Base-by-base conservation (phyloP, 2,888 invertebrate genomes). In the Synanthedon myopaeformis region DNA sequence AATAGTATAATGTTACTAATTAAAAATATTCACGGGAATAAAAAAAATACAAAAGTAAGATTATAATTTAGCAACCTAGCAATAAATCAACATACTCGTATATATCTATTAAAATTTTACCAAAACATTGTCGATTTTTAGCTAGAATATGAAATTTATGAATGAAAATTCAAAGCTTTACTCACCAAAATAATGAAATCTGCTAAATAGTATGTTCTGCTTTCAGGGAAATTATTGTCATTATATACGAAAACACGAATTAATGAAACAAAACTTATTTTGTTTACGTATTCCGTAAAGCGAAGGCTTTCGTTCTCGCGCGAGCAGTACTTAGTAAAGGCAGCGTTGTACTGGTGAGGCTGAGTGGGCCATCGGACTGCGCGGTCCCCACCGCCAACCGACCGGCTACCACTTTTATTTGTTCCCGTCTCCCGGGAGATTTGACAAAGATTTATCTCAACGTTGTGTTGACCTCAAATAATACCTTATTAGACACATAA, bases 321-420 rank as follows among this genome's bases (percentile, higher is more conserved):
- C 85, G 78, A 63, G 78, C 74, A 74, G 59, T 75, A 65, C 59
- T 70, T 66, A 58, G 71, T 76, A 78, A 77, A 75, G 78, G 72
- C 79, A 70, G 74, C 72, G 67, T 74, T 67, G 77, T 78, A 85
- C 85, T 85, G 82, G 62, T 71, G 74, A 65, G 56, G 82, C 63
- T 71, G 74, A 65, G 56, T 62, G 65, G 55, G 56, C 63, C 23
- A 17, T 19, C 51, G 63, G 64, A 65, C 65, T 65, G 63, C 72
- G 75, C 75, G 70, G 72, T 77, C 82, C 79, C 79, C 79, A 70
- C 79, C 78, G 74, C 75, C 75, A 76, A 77, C 79, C 76, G 79
- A 77, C 79, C 49, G 35, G 35, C 35, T 35, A 50, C 79, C 76
- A 82, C 84, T 84, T 82, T 85, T 79, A 77, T 79, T 76, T 73